Evolutionary conservation across 1,140 invertebrate species (phyloP), one percentile per base, ranked within the genome.

Genomic region (Andricus grossulariae): DNA sequence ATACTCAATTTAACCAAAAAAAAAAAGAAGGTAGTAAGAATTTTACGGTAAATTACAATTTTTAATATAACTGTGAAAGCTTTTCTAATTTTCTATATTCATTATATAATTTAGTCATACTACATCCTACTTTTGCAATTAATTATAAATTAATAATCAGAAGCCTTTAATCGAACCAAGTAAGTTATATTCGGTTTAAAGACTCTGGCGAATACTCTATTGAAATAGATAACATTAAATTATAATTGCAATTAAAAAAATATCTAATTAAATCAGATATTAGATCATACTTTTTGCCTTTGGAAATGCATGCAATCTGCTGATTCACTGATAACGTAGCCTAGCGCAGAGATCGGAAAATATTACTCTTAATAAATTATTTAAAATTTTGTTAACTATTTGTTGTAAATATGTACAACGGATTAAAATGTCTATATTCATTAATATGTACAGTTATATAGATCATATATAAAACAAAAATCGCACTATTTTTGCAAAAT

Each of bases 151-250:
- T 74, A 55, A 21, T 8, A 11, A 51, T 32, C 49, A 71, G 4
- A 72, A 76, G 70, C 72, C 66, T 74, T 66, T 21, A 82, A 82
- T 71, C 78, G 77, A 79, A 57, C 80, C 73, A 76, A 77, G 72
- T 54, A 70, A 75, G 49, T 50, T 81, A 52, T 73, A 75, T 79
- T 82, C 80, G 75, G 70, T 73, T 78, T 54, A 51, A 45, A 60
- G 66, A 71, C 11, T 45, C 16, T 66, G n/a, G n/a, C 6, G 19
- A 54, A 1, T 45, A 8, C 39, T 19, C 16, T 18, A 54, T 10
- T 54, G n/a, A n/a, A 54, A 8, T 54, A 54, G 18, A 54, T n/a
- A 10, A 54, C 52, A 18, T 54, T 54, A n/a, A 54, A 18, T 54
- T 54, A n/a, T 54, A 54, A 19, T 7, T 54, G 16, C n/a, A 19